Base-by-base conservation (phyloP, 35 echinoderm and acorn worm genomes). In the Anneissia japonica region DNA sequence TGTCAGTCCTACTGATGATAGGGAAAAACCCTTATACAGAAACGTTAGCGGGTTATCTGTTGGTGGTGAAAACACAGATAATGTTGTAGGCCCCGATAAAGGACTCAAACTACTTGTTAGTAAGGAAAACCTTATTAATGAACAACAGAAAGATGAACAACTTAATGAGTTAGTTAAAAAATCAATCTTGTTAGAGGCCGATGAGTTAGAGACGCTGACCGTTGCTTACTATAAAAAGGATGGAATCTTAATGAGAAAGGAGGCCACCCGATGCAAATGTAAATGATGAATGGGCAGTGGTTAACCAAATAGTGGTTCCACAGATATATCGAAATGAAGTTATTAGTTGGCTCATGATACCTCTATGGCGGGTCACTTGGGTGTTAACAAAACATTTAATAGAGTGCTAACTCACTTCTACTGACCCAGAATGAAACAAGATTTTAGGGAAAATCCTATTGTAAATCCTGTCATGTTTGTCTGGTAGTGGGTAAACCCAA, bases 401-500 rank as follows among this genome's bases (percentile, higher is more conserved):
- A 14, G 83, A 26, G 86, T 93, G 73, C 35, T 85, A 39, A n/a
- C n/a, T n/a, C 82, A 89, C 40, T 93, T 93, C 32, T 93, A 76
- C 32, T 93, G 87, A 78, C 92, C 88, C 28, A 83, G 26, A 75
- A 23, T 89, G 0, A 83, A 74, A 37, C 77, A 41, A 29, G 88
- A 85, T 81, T n/a, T n/a, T n/a, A n/a, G n/a, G 89, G 91, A 2
- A 34, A 55, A 23, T 21, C 80, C 17, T 91, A 87, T 79, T 84
- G 83, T 88, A 46, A 43, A 26, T 85, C 85, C 1, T 95, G 89
- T 83, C 90, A 89, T 46, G 30, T 74, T 14, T 87, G 94, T 46
- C 94, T 92, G 43, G 37, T 92, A 2, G 83, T 89, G 28, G 90
- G 94, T 10, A 97, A 97, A 35, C 94, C 94, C 13, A 92, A 97